Conservation (phyloP, 2,797 vertebrate genomes). For the Pseudotriccus pelzelni region DNA sequence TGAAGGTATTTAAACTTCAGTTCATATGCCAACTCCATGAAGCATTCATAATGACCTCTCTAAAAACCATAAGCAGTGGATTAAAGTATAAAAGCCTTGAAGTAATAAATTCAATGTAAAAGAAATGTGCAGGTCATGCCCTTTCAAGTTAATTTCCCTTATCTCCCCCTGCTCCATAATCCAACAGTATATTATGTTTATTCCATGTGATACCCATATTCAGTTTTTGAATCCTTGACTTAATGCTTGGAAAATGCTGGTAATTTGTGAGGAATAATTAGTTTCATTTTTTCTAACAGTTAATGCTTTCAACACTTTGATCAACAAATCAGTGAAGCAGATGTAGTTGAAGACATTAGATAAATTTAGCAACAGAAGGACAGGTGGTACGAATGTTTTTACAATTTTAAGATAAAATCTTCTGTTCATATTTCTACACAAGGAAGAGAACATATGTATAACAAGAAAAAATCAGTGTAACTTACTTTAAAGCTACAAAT, state of each 20-base stretch:
- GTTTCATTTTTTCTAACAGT: neutral
- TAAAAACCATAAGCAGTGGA: slow-evolving; percentile 32
- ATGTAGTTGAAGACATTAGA: neutral
- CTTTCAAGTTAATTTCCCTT: slow-evolving; percentile 45
- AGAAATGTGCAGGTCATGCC: slow-evolving; percentile 26
- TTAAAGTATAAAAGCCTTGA: slow-evolving; percentile 37
- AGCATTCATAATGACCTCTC: neutral
- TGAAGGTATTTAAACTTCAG: neutral
- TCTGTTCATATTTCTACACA: neutral
- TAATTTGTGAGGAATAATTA: neutral
- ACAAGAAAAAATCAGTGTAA: neutral
- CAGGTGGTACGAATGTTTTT: neutral
- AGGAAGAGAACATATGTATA: neutral
- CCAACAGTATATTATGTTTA: neutral
- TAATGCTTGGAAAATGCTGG: neutral
- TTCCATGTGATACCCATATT: neutral
- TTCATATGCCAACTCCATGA: neutral
- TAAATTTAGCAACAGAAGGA: neutral
- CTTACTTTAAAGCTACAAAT: neutral
- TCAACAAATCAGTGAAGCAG: neutral
- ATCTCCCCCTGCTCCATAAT: neutral
- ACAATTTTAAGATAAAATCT: neutral
- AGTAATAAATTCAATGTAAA: slow-evolving; percentile 24
- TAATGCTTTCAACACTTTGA: neutral
- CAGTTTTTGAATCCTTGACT: neutral